Conservation (phyloP, 2,797 vertebrate species). For the Muscicapa striata region DNA sequence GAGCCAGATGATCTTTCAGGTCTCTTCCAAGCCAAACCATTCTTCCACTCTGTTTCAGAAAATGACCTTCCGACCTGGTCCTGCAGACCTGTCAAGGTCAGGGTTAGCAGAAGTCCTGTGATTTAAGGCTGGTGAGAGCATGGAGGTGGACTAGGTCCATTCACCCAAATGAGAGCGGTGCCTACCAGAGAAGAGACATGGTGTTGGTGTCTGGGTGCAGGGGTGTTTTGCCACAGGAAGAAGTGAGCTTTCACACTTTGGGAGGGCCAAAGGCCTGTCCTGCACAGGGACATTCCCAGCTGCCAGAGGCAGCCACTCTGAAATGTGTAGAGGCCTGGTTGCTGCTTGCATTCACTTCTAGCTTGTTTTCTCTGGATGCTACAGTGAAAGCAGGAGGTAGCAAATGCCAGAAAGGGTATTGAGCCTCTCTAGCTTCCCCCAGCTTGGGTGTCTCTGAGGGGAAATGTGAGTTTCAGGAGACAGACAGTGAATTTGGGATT, state of each 20-base stretch:
- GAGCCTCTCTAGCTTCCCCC: not conserved
- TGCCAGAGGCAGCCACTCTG: not conserved
- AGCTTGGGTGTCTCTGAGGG: not conserved
- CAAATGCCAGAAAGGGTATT: not conserved
- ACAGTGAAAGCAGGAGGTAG: not conserved
- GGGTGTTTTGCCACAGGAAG: rapidly evolving
- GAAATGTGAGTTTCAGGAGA: not conserved
- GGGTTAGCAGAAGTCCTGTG: not conserved
- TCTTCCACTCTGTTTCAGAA: not conserved
- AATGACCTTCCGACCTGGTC: not conserved
- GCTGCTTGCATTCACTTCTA: not conserved
- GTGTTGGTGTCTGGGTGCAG: rapidly evolving
- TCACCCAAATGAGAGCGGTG: rapidly evolving
- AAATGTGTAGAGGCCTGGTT: not conserved
- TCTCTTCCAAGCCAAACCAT: not conserved
- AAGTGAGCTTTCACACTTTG: not conserved
- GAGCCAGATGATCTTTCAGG: not conserved
- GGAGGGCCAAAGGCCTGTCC: not conserved
- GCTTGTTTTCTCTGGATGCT: not conserved
- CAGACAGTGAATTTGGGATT: not conserved
- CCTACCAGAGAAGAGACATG: rapidly evolving
- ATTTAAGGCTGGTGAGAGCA: not conserved
- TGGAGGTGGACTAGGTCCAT: not conserved
- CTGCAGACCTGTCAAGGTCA: not conserved
- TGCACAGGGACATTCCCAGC: not conserved